A percentile compares a stretch with the other conserved stretches of the same genome.
Conservation (phyloP, 2,113 vertebrate species). For the Amblyornis subalaris region DNA sequence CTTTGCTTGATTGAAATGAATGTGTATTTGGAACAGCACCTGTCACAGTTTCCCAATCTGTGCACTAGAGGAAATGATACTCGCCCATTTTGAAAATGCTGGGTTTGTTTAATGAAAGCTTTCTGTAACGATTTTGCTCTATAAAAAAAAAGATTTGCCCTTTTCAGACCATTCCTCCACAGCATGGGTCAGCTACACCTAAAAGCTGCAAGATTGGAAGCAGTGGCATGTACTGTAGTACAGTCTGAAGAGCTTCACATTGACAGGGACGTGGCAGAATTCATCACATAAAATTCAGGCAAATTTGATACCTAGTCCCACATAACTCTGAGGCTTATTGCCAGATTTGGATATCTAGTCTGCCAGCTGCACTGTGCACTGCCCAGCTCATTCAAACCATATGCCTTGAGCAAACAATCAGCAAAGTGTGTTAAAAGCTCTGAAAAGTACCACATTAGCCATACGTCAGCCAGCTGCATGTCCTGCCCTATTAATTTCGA, state of each 20-base stretch:
- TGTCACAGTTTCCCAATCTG: constrained; percentile 23
- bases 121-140: background rate
- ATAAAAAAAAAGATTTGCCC: background rate
- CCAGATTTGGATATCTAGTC: constrained; percentile 21
- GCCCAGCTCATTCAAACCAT: constrained; percentile 58
- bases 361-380: constrained; percentile 54
- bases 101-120: constrained; percentile 4
- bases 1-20: constrained; percentile 38
- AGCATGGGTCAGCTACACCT: background rate
- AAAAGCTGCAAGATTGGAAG: background rate
- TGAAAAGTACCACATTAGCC: constrained; percentile 26
- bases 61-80: constrained; percentile 12
- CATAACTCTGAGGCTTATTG: background rate
- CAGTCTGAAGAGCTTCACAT: background rate
- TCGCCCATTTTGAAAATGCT: background rate
- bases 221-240: background rate
- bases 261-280: background rate
- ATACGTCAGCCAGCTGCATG: constrained; percentile 34
- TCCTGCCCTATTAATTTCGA: constrained; percentile 8
- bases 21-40: constrained; percentile 39
- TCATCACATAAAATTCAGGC: background rate
- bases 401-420: constrained; percentile 58
- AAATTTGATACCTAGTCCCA: constrained; percentile 13
- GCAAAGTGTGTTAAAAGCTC: constrained; percentile 48
- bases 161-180: background rate